phyloP scores from a whole-genome alignment of 2,113 vertebrate genomes.

The Ellobius talpinus region DNA sequence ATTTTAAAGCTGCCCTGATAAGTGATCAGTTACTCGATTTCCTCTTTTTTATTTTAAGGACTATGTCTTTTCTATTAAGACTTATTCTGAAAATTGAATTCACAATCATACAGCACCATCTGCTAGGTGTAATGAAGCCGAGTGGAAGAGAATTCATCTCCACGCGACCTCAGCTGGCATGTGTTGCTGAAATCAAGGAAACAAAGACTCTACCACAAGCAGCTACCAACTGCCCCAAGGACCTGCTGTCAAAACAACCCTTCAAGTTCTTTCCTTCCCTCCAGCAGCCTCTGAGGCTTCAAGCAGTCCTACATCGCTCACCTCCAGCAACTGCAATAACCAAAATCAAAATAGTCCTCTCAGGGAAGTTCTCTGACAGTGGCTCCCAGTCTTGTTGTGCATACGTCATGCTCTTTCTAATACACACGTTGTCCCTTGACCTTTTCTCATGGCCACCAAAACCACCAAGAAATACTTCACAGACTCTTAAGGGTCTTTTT shows the following conservation, averaged over 20 bases:
- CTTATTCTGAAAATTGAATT: conserved; percentile 55
- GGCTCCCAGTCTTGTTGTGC: neutral
- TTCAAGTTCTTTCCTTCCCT: neutral
- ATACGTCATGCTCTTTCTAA: neutral
- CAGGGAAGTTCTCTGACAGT: neutral
- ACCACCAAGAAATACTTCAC: neutral
- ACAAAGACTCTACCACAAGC: neutral
- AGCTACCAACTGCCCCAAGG: neutral
- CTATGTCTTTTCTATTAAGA: neutral
- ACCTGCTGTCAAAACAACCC: neutral
- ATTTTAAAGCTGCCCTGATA: conserved; percentile 10
- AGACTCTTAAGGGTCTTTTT: neutral
- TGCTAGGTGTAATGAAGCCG: conserved; percentile 51
- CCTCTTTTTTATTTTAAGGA: conserved; percentile 8
- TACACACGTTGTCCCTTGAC: neutral
- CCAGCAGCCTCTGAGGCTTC: neutral
- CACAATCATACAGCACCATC: conserved; percentile 61
- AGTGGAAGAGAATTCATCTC: conserved; percentile 41
- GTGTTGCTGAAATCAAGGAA: conserved; percentile 36
- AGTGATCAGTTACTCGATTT: neutral
- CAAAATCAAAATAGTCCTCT: neutral
- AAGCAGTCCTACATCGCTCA: neutral
- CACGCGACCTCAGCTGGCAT: neutral
- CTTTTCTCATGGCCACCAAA: neutral
- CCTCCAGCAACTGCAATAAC: neutral